Conservation (phyloP, 2,888 invertebrate species). For the Ophonus ardosiacus region DNA sequence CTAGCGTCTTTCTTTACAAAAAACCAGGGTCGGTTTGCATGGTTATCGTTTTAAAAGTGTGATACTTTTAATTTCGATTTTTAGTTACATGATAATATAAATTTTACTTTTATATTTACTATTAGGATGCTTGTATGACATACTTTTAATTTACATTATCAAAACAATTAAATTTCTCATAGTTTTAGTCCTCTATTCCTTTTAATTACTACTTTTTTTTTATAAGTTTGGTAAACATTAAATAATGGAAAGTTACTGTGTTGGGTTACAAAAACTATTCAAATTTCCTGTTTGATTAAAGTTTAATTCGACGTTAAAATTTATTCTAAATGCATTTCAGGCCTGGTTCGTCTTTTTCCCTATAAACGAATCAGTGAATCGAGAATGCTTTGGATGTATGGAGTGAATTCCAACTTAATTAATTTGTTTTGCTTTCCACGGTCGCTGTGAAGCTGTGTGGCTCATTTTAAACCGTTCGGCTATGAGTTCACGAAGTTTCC, state of each 20-base stretch:
- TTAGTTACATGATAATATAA: too few relatives aligned
- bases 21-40: too few relatives aligned
- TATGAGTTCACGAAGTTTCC: slow-evolving; percentile 40
- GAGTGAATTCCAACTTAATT: slow-evolving; percentile 41
- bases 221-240: neutral
- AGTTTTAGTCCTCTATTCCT: too few relatives aligned
- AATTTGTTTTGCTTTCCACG: slow-evolving; percentile 43
- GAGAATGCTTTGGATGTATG: slow-evolving; percentile 35
- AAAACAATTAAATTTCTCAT: too few relatives aligned
- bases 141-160: too few relatives aligned
- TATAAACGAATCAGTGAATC: slow-evolving; percentile 35
- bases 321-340: slow-evolving; percentile 22
- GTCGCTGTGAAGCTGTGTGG: slow-evolving; percentile 16
- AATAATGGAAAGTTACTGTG: neutral
- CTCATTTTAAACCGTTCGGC: slow-evolving; percentile 37
- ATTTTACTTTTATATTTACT: too few relatives aligned
- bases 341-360: slow-evolving; percentile 12
- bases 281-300: slow-evolving; percentile 31
- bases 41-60: too few relatives aligned
- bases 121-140: too few relatives aligned
- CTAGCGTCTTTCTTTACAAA: too few relatives aligned
- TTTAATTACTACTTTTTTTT: too few relatives aligned
- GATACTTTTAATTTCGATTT: too few relatives aligned
- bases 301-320: slow-evolving; percentile 39
- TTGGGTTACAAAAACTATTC: slow-evolving; percentile 11